Conservation (phyloP, 2,888 invertebrate genomes). For the Iphiclides podalirius region DNA sequence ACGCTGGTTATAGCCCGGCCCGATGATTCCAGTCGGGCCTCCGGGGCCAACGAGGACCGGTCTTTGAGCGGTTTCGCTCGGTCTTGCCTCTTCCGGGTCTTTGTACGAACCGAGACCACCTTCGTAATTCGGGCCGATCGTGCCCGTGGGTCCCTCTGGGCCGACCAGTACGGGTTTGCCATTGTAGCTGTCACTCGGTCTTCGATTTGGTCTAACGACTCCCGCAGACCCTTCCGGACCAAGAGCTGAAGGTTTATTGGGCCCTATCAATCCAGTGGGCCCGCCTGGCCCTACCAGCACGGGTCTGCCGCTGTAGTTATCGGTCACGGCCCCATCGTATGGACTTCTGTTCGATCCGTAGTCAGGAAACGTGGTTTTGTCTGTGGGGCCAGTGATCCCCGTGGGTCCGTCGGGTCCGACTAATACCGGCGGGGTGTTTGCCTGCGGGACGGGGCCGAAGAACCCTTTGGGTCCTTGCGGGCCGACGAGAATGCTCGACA, state of each 20-base stretch:
- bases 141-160: constrained; percentile 42
- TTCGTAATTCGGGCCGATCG: constrained; percentile 4
- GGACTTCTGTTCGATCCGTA: constrained; percentile 2
- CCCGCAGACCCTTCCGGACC: neutral
- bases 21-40: constrained; percentile 72
- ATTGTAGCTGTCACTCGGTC: neutral
- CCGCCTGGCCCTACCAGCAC: constrained; percentile 64
- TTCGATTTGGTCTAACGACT: neutral
- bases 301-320: constrained; percentile 25
- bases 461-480: constrained; percentile 46
- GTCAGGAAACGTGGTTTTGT: constrained; percentile 1
- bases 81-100: constrained; percentile 22
- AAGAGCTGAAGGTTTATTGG: constrained; percentile 13
- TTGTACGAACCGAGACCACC: constrained; percentile 35
- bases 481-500: constrained; percentile 50
- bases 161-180: constrained; percentile 53
- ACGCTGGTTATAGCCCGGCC: constrained; percentile 34
- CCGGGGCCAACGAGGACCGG: constrained; percentile 61
- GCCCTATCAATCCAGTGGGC: constrained; percentile 37
- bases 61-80: constrained; percentile 35
- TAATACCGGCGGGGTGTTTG: constrained; percentile 21
- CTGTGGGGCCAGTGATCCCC: constrained; percentile 63
- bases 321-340: neutral
- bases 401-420: constrained; percentile 53
- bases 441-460: constrained; percentile 6